phyloP scores from a whole-genome alignment of 2,888 invertebrate species.

The Drosophila longiperda region DNA sequence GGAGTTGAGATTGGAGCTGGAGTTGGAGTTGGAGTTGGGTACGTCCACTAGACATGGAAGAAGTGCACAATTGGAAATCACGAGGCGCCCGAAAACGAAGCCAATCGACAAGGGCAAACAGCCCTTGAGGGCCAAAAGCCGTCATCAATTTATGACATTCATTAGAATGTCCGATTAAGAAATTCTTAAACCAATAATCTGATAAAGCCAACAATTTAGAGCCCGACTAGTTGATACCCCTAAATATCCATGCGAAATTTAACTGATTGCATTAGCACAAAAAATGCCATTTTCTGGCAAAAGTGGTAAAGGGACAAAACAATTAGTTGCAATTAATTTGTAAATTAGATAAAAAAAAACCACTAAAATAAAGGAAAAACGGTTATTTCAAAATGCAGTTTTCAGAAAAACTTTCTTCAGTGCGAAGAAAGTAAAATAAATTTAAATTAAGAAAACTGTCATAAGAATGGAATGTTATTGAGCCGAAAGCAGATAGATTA shows the following conservation, averaged over 20 bases:
- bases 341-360: accelerated
- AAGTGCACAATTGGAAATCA: slow-evolving; percentile 72
- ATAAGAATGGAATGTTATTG: background rate
- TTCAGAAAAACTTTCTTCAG: background rate
- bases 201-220: slow-evolving; percentile 75
- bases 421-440: background rate
- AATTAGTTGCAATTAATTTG: background rate
- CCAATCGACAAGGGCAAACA: slow-evolving; percentile 70
- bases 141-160: slow-evolving; percentile 85
- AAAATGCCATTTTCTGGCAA: background rate
- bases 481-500: background rate
- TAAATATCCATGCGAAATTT: background rate
- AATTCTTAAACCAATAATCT: slow-evolving; percentile 76
- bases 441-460: background rate
- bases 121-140: slow-evolving; percentile 29
- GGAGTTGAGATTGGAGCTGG: background rate
- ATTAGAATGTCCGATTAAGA: slow-evolving; percentile 84
- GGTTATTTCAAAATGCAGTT: background rate
- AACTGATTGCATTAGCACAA: background rate
- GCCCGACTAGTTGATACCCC: slow-evolving; percentile 1
- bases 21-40: background rate
- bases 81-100: slow-evolving; percentile 78
- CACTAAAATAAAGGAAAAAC: background rate
- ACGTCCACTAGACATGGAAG: slow-evolving; percentile 19
- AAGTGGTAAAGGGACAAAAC: too few species aligned